Evolutionary conservation across 2,113 vertebrate species (phyloP).

Genomic region (Etia nguti): DNA sequence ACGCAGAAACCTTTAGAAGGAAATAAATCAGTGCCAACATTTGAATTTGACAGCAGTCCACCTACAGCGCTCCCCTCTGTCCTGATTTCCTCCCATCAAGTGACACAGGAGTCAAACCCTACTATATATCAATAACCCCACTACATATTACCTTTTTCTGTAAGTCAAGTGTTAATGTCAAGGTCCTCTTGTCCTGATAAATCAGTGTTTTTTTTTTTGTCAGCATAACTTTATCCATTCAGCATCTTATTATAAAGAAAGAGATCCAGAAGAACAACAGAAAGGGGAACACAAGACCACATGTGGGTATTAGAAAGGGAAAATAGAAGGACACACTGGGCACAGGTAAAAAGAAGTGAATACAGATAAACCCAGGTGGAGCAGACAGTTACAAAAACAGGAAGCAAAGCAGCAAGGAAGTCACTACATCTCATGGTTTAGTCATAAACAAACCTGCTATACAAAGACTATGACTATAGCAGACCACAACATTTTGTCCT

Average conservation of each 20-base stretch:
- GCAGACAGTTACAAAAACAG: rapidly evolving
- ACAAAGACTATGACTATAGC: too few relatives aligned
- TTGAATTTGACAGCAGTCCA: background rate
- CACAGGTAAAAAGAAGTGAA: background rate
- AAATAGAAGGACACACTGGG: rapidly evolving
- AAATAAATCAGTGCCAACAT: background rate
- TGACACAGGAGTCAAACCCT: background rate
- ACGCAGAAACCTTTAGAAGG: background rate
- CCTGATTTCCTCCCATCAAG: background rate
- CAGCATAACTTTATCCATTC: background rate
- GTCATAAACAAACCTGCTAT: background rate
- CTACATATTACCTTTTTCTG: background rate
- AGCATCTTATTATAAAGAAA: background rate
- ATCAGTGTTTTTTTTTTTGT: rapidly evolving
- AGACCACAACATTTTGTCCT: rapidly evolving
- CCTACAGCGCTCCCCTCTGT: rapidly evolving
- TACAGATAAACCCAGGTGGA: background rate
- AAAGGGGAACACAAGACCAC: rapidly evolving
- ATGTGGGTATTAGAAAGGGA: background rate
- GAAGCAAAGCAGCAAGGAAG: background rate
- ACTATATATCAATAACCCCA: background rate
- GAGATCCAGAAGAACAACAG: background rate
- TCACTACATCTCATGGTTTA: background rate
- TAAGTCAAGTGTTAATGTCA: background rate
- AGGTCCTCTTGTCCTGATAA: background rate